These are phyloP conservation scores for Ridgeia piscesae DNA, from an alignment of 1,140 invertebrate genomes.

Conservation along the genomic window DNA sequence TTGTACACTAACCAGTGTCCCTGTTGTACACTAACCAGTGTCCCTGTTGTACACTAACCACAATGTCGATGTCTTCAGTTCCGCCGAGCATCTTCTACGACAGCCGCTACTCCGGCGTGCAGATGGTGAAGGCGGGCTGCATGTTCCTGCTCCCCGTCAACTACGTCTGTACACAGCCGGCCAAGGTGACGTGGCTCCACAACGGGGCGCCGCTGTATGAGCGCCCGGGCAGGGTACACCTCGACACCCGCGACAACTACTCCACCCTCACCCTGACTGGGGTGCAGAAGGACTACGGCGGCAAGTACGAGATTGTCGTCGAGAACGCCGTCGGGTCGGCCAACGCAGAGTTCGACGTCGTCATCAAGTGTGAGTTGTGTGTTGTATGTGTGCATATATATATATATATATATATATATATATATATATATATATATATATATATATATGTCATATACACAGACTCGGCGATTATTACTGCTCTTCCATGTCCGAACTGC, in stretches of 20 bases:
- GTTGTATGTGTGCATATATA: not conserved
- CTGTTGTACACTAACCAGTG: no score
- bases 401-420: not conserved
- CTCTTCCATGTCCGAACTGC: no score
- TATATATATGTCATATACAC: no score
- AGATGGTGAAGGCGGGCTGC: slow-evolving; percentile 51
- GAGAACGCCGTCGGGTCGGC: slow-evolving; percentile 35
- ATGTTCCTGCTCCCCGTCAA: slow-evolving; percentile 48
- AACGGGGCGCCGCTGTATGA: slow-evolving; percentile 65
- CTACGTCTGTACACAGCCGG: slow-evolving; percentile 88
- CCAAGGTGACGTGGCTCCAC: slow-evolving; percentile 76
- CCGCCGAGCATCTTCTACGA: slow-evolving; percentile 52
- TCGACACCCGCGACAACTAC: slow-evolving; percentile 27
- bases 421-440: no score
- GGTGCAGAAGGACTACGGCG: slow-evolving; percentile 24
- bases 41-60: not conserved
- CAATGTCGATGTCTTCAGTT: slow-evolving; percentile 34
- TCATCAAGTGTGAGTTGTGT: slow-evolving; percentile 33
- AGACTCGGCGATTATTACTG: no score
- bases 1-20: no score
- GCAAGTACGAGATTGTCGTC: slow-evolving; percentile 34
- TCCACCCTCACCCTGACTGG: slow-evolving; percentile 27
- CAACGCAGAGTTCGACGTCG: slow-evolving; percentile 31
- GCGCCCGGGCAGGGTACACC: slow-evolving; percentile 19
- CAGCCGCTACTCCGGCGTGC: slow-evolving; percentile 47